Conservation (phyloP, 2,113 vertebrate species). For the Myrmecophaga tridactyla region DNA sequence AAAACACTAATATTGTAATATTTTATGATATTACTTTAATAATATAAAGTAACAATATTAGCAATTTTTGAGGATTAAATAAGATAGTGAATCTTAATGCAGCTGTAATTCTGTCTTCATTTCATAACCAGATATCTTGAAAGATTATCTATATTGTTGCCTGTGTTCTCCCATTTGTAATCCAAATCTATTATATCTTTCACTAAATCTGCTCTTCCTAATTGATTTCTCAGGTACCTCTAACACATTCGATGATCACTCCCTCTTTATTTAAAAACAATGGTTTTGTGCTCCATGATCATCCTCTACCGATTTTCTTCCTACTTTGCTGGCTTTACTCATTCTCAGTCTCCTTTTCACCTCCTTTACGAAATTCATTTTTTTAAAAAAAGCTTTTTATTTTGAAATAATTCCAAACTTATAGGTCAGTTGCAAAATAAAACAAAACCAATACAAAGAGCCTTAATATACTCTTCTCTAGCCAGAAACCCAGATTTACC, state of each 20-base stretch:
- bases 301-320: neutral
- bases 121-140: slow-evolving; percentile 8
- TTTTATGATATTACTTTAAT: too few relatives aligned
- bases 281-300: neutral
- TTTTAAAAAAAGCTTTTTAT: too few relatives aligned
- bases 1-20: too few relatives aligned
- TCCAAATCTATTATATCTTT: slow-evolving; percentile 5
- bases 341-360: neutral
- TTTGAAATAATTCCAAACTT: too few relatives aligned
- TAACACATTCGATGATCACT: neutral
- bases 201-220: slow-evolving; percentile 12
- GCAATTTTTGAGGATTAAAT: neutral
- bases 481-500: too few relatives aligned
- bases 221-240: neutral
- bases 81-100: slow-evolving; percentile 1
- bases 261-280: neutral
- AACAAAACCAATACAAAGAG: too few relatives aligned
- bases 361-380: neutral
- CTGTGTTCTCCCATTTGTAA: neutral
- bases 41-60: slow-evolving; percentile 41
- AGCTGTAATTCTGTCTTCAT: slow-evolving; percentile 8
- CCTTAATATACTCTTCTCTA: too few relatives aligned
- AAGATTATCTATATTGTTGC: neutral
- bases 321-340: neutral
- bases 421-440: too few relatives aligned